phyloP scores from a whole-genome alignment of 2,797 vertebrate species.

The Onychomys arenicola region DNA sequence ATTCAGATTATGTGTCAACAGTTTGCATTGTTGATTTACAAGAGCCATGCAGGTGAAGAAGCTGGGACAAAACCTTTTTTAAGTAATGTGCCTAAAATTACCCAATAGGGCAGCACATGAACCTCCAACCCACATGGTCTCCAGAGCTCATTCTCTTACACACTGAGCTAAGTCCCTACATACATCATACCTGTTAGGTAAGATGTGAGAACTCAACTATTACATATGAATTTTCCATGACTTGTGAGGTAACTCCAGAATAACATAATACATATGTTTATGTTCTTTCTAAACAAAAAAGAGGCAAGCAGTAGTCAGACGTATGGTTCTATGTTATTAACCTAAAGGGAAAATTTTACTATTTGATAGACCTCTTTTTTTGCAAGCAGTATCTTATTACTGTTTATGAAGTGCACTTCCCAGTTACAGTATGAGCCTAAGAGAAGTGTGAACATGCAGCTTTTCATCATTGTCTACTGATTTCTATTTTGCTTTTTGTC shows the following conservation, averaged over 20 bases:
- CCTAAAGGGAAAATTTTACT: not conserved
- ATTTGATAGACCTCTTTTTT: not conserved
- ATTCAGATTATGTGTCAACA: conserved; percentile 30
- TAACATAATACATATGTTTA: not conserved
- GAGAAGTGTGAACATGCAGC: not conserved
- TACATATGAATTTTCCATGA: conserved; percentile 34
- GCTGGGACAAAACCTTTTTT: not conserved
- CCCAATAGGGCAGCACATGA: not conserved
- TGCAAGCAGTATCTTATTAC: not conserved
- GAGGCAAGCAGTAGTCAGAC: not conserved
- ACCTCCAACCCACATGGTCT: not conserved
- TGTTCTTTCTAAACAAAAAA: conserved; percentile 24
- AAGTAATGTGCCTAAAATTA: not conserved
- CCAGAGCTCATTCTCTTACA: not conserved
- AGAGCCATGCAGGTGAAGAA: conserved; percentile 24
- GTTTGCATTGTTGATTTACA: conserved; percentile 7
- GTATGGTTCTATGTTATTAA: not conserved
- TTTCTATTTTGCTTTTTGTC: not conserved
- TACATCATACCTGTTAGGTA: not conserved
- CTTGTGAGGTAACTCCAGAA: not conserved
- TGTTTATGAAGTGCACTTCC: conserved; percentile 21
- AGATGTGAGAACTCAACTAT: not conserved
- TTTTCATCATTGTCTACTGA: not conserved
- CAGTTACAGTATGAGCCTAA: not conserved
- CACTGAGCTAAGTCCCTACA: not conserved